Base-by-base conservation (phyloP, 2,888 invertebrate genomes). In the Erpobdella octoculata region DNA sequence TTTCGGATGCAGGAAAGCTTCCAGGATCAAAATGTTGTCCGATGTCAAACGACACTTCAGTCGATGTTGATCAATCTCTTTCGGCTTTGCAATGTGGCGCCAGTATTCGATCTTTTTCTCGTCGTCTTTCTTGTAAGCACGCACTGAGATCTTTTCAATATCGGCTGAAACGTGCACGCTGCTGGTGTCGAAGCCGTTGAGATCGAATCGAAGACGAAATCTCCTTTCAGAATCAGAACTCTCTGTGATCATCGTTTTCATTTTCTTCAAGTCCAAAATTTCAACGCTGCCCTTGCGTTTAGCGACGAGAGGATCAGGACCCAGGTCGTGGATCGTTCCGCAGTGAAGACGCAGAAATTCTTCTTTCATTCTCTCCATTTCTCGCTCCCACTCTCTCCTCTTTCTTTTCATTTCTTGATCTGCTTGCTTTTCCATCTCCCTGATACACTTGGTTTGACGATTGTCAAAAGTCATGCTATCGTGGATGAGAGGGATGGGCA, bases 191-290 rank as follows among this genome's bases (percentile, higher is more conserved):
- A 67, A 77, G 0, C 68, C 72, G 18, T 31, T 66, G 28, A 74
- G 46, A 67, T 77, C 74, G 69, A 77, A 77, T 9, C 76, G 41
- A 46, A 77, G 64, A 67, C 75, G 74, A 64, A 73, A 76, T 21
- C 72, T 69, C 1, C 75, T 71, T n/a, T 72, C 72, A 6, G 53
- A 28, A 28, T 76, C 76, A 5, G 77, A 75, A 21, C 71, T 72
- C 25, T 76, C 76, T 65, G 75, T 64, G 59, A 75, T 72, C 67
- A 76, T 58, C 8, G 76, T 76, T 58, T 70, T 72, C 76, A 76
- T 75, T 38, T 73, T 76, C 59, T 70, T 72, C 21, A 28, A 9
- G 48, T 76, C 76, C 18, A 76, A 38, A 0, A 76, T 68, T 59
- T 76, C 76, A 2, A 74, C 71, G 72, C 76, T 76, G 5, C 76